A percentile compares a stretch with the other conserved stretches of the same genome.
phyloP scores from a whole-genome alignment of 1,140 invertebrate species.

The Euborellia annulipes region DNA sequence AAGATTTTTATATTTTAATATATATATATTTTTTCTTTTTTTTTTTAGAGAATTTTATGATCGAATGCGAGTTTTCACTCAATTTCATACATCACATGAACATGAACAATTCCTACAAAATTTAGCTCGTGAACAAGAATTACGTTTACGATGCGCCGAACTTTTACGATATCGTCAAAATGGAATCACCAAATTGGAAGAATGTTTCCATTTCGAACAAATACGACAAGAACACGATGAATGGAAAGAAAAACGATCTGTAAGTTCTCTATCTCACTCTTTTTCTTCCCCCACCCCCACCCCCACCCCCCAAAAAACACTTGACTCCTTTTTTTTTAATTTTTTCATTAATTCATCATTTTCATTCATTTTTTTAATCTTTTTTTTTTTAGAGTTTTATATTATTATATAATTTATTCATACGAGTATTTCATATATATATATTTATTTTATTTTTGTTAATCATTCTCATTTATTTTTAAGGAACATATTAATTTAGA shows the following conservation, averaged over 20 bases:
- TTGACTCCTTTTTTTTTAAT: constrained; percentile 2
- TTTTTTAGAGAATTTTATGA: constrained; percentile 53
- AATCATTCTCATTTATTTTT: background rate
- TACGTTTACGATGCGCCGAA: constrained; percentile 65
- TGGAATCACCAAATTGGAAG: constrained; percentile 61
- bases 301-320: background rate
- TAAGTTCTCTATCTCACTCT: constrained; percentile 27
- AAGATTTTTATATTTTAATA: too few relatives aligned
- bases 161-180: constrained; percentile 64
- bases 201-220: constrained; percentile 69
- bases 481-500: constrained; percentile 22
- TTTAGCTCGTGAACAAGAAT: constrained; percentile 65
- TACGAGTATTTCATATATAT: background rate
- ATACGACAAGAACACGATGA: constrained; percentile 20
- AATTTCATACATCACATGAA: constrained; percentile 72
- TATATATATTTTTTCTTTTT: constrained; percentile 7
- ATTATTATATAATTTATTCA: constrained; percentile 3
- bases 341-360: constrained; percentile 1
- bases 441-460: constrained; percentile 1
- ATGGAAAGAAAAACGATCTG: constrained; percentile 37
- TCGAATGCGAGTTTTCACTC: constrained; percentile 65
- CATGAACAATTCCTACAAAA: constrained; percentile 61
- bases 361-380: background rate
- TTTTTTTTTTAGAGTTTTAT: background rate
- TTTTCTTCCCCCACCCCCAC: background rate